phyloP scores from a whole-genome alignment of 2,888 invertebrate species.

The Clanis bilineata region DNA sequence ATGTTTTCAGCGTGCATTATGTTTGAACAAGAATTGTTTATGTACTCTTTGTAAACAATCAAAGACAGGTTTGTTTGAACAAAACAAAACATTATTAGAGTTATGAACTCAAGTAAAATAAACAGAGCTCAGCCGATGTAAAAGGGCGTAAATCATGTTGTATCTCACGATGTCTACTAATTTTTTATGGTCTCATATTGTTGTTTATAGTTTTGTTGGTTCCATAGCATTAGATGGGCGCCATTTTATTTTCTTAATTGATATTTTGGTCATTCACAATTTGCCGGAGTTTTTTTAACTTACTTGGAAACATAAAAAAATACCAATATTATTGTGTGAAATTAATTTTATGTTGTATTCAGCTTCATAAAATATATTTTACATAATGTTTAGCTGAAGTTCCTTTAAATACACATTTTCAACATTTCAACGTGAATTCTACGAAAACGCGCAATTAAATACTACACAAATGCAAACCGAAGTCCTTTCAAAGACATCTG shows the following conservation, averaged over 20 bases:
- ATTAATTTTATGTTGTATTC: no score
- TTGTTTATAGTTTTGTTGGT: background rate
- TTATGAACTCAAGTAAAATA: background rate
- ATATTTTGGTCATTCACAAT: no score
- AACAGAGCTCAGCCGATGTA: background rate
- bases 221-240: background rate
- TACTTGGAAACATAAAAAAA: no score
- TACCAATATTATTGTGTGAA: no score
- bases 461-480: background rate
- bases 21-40: constrained; percentile 3
- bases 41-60: background rate
- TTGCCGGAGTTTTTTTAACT: no score
- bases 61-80: constrained; percentile 2
- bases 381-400: no score
- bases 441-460: constrained; percentile 3
- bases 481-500: background rate
- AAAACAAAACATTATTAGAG: constrained; percentile 1
- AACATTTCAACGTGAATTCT: no score
- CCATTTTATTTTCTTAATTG: no score
- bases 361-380: no score
- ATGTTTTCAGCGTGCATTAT: background rate
- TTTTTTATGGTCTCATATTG: background rate
- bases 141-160: background rate
- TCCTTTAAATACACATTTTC: background rate
- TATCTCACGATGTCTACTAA: background rate